A percentile compares a stretch with the other conserved stretches of the same genome.
phyloP scores from a whole-genome alignment of 2,113 vertebrate genomes.

The Alectura lathami region DNA sequence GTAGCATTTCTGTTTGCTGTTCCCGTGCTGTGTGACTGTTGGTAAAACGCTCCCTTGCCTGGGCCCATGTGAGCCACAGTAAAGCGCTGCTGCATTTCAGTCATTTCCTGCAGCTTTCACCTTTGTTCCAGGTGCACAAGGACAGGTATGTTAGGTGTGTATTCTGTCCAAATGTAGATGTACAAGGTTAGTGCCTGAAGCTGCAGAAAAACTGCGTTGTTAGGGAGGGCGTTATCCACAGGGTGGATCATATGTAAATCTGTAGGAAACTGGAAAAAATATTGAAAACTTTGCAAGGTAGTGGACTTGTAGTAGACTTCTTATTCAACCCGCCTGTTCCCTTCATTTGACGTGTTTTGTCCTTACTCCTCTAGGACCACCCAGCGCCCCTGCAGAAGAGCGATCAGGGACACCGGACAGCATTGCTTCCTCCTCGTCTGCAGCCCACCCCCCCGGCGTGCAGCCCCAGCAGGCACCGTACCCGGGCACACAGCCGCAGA shows the following conservation, averaged over 20 bases:
- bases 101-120: neutral
- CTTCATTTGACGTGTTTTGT: neutral
- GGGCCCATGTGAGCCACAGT: neutral
- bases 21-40: accelerated
- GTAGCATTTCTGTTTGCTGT: neutral
- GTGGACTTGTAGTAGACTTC: neutral
- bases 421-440: constrained; percentile 93
- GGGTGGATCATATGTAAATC: neutral
- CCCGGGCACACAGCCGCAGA: constrained; percentile 83
- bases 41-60: neutral
- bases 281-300: neutral
- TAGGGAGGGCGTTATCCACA: neutral
- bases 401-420: constrained; percentile 95
- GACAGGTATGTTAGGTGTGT: accelerated
- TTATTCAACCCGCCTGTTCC: neutral
- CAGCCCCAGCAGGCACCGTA: constrained; percentile 86
- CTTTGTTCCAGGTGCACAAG: neutral
- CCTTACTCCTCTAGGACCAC: constrained; percentile 73
- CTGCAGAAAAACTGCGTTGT: neutral
- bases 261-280: neutral
- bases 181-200: neutral
- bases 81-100: neutral
- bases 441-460: constrained; percentile 86
- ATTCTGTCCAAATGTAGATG: neutral
- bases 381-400: constrained; percentile 86